Conservation (phyloP, 2,888 invertebrate species). For the Cantharis flavilabris region DNA sequence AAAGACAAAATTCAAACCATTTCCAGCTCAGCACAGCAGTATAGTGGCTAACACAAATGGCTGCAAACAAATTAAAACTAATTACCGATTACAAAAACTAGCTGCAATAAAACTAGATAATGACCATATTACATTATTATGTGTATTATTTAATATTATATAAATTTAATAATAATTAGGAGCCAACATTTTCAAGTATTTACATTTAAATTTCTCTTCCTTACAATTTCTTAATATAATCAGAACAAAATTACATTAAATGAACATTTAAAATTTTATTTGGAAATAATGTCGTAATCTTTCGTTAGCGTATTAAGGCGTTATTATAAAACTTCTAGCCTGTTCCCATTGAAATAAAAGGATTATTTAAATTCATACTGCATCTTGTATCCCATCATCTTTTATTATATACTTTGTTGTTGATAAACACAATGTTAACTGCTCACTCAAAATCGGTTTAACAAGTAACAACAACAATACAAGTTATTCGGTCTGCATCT, state of each 20-base stretch:
- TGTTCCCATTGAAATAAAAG: not conserved
- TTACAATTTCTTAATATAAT: not conserved
- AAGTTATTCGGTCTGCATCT: not conserved
- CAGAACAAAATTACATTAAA: not conserved
- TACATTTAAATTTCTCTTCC: not conserved
- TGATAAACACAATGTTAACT: not conserved
- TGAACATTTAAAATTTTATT: not conserved
- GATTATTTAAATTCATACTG: not conserved
- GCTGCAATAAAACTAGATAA: not conserved
- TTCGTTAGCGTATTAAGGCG: not conserved
- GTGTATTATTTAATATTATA: too few species aligned
- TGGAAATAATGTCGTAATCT: not conserved
- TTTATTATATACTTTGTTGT: not conserved
- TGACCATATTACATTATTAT: not conserved
- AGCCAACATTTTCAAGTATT: not conserved
- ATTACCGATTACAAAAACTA: not conserved
- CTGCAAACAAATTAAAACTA: not conserved
- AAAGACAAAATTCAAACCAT: not conserved
- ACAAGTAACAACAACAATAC: not conserved
- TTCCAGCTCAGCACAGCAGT: not conserved
- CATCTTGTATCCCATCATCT: not conserved
- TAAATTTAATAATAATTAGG: not conserved
- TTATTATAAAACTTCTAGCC: not conserved
- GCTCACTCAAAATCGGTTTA: not conserved
- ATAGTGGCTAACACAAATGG: not conserved